Conservation (phyloP, 2,888 invertebrate species). For the Pocota personata region DNA sequence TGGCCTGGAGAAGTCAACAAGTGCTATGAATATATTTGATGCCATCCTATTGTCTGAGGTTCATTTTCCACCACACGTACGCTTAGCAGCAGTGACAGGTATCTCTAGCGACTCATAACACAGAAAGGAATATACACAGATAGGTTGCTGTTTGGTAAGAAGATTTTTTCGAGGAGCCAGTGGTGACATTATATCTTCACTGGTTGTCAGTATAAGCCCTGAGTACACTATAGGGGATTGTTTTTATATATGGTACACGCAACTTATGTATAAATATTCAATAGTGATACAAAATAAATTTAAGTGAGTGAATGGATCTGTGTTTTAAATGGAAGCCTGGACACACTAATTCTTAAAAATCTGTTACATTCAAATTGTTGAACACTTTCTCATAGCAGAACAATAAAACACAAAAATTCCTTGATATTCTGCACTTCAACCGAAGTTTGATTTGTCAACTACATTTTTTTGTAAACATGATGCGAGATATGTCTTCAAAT, state of each 20-base stretch:
- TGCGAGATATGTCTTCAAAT: background rate
- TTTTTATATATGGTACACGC: background rate
- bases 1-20: slow-evolving; percentile 12
- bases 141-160: background rate
- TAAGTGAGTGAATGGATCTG: background rate
- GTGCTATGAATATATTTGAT: background rate
- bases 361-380: no score
- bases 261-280: background rate
- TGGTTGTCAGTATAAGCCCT: background rate
- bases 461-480: background rate
- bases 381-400: background rate
- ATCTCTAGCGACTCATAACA: background rate
- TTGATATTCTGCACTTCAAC: background rate
- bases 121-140: background rate
- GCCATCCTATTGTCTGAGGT: background rate
- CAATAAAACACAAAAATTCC: background rate
- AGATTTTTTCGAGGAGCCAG: background rate
- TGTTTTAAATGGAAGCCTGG: no score
- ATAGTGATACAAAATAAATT: no score
- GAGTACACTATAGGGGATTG: background rate
- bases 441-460: background rate
- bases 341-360: no score
- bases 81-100: background rate
- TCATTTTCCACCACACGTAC: background rate
- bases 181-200: background rate